Evolutionary conservation across 2,113 vertebrate species (phyloP).

Genomic region (Callionymus lyra): DNA sequence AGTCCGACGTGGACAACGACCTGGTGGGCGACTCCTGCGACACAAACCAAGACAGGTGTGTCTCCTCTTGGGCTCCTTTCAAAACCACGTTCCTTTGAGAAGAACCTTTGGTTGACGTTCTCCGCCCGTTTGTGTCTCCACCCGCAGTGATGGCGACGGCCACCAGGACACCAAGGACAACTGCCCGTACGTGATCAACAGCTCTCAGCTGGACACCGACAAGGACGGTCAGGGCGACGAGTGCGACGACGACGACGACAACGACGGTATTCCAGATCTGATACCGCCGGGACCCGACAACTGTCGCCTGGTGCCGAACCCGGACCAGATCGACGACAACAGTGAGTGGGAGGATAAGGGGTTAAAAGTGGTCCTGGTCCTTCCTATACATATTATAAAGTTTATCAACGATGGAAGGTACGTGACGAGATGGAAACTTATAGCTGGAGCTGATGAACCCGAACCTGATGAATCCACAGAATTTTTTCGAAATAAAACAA

Average conservation of each 20-base stretch:
- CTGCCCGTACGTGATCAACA: conserved; percentile 89
- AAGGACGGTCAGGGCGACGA: conserved; percentile 92
- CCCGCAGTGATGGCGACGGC: conserved; percentile 83
- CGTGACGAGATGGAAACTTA: too few relatives aligned
- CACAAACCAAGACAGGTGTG: conserved; percentile 97
- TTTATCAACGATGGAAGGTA: too few relatives aligned
- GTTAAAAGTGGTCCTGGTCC: too few relatives aligned
- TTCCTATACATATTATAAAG: too few relatives aligned
- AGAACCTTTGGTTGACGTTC: neutral
- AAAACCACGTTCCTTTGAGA: neutral
- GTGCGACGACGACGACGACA: conserved; percentile 94
- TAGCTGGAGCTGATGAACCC: too few relatives aligned
- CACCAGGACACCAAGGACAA: conserved; percentile 98
- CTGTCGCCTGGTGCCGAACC: conserved; percentile 92
- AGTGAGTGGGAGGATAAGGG: conserved; percentile 58
- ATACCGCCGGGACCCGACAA: conserved; percentile 91
- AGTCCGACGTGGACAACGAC: conserved; percentile 94
- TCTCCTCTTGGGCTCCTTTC: neutral
- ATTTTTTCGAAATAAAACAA: too few relatives aligned
- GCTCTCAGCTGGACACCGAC: conserved; percentile 90
- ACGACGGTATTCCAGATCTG: conserved; percentile 84
- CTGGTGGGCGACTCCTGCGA: conserved; percentile 96
- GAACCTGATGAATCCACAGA: too few relatives aligned
- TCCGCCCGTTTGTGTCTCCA: conserved; percentile 1
- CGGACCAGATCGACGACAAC: conserved; percentile 87